Base-by-base conservation (phyloP, 2,113 vertebrate species). In the Raja brachyura region DNA sequence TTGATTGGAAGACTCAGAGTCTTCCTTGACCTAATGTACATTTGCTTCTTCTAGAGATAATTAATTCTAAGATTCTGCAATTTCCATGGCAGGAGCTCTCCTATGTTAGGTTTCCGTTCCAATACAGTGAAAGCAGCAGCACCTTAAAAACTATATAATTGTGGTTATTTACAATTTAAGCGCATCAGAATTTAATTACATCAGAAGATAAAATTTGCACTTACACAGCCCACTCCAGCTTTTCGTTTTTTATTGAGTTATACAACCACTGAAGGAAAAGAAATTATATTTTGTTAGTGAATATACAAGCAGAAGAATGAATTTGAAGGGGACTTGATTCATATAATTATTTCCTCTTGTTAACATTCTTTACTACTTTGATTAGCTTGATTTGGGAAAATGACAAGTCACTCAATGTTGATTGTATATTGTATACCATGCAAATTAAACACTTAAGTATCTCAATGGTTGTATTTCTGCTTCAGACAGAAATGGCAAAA, bases 221-320 rank as follows among this genome's bases (percentile, higher is more conserved):
- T 99, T 96, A 99, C 98, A 99, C 97, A 93, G 98, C 98, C 98
- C 98, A 99, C 94, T 99, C 98, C 56, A 99, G 97, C 96, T 99
- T 99, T 95, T 99, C 98, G 73, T 99, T 99, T 97, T 98, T 99
- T 96, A 99, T 99, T 48, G 98, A 99, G 96, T 98, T 99, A 94
- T 99, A 99, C 54, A 99, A 96, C 76, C 97, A 96, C 98, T 99
- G 96, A 92, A 94, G 95, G 93, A 94, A 95, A 74, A 94, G 94
- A 94, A 94, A 4, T 88, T 18, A 93, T 54, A 77, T 93, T 90
- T 74, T 93, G 20, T 88, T 75, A 93, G 59, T 88, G 83, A 61
- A n/a, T 66, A 88, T 63, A 63, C 31, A 63, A 86, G 16, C 48
- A 28, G n/a, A 66, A 63, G 61, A 31, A 63, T 88, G 83, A 14